Evolutionary conservation across 2,888 invertebrate species (phyloP), one percentile per base, ranked within the genome.

Genomic region (Atrina japonica): DNA sequence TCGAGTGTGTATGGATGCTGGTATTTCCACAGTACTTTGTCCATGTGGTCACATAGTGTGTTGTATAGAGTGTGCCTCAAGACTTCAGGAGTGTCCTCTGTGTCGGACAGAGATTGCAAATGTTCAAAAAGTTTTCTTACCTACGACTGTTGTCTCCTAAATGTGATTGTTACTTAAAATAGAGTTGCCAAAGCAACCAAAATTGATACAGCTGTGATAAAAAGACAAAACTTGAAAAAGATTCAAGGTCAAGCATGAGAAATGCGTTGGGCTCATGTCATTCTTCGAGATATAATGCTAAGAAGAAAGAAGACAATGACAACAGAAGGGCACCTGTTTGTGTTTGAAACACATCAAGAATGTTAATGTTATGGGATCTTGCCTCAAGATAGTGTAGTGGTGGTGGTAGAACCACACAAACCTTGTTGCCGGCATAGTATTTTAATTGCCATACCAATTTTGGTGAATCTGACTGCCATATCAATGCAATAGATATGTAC

Each of bases 11-110:
- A 96, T 96, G 95, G 96, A 96, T 92, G 93, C 92, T 61, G 93
- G 94, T 70, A 94, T 96, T 88, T 94, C 96, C 91, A 94, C 95
- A 41, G 94, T 95, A 81, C 94, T 97, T 91, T 94, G 95, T 91
- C 96, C 96, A 1, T 97, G 97, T 89, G 93, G 95, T n/a, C 97
- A 97, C 90, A 95, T 95, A 61, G 94, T 95, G 59, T 95, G 96
- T 84, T 96, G 96, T 91, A 91, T 92, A 45, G 92, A 93, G 25
- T 97, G 97, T 88, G 95, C 96, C 2, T 92, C 93, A 2, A 93
- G 94, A 85, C 94, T 95, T 88, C 93, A 93, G 71, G 92, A 93
- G 70, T 96, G 95, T 88, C 95, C 95, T 0, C 91, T 96, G 35
- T 96, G 96, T 88, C 93, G 95, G 23, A 92, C 94, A 5, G 93